Conservation (phyloP, 1,140 invertebrate species). For the Mizuhopecten yessoensis region DNA sequence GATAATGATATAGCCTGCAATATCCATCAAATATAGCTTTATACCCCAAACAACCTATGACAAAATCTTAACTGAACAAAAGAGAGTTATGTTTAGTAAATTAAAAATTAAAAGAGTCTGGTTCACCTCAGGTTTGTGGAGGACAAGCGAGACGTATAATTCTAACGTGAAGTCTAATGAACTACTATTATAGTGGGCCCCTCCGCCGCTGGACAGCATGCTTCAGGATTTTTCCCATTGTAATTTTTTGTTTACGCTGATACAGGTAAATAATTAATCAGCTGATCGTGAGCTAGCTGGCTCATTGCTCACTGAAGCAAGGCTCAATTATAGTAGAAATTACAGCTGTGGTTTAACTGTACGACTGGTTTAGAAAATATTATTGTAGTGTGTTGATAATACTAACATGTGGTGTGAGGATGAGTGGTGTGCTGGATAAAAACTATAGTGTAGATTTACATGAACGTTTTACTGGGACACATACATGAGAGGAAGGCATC, state of each 20-base stretch:
- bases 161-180: not conserved
- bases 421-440: not conserved
- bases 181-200: not conserved
- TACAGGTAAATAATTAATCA: slow-evolving; percentile 40
- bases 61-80: too few relatives aligned
- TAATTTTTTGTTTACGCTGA: slow-evolving; percentile 26
- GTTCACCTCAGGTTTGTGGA: not conserved
- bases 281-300: slow-evolving; percentile 2
- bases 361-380: slow-evolving; percentile 23
- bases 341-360: slow-evolving; percentile 37
- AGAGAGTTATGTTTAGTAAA: too few relatives aligned
- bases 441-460: not conserved
- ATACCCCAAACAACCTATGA: too few relatives aligned
- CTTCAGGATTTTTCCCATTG: not conserved
- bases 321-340: not conserved
- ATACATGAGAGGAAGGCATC: not conserved
- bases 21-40: too few relatives aligned
- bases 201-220: not conserved
- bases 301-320: slow-evolving; percentile 37
- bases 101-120: not conserved
- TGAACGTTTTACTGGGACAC: not conserved
- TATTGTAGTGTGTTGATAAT: not conserved
- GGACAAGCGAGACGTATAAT: not conserved
- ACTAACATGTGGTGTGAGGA: not conserved
- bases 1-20: too few relatives aligned